These are phyloP conservation scores for Agrypnia vestita DNA, from an alignment of 1,140 invertebrate species.

Conservation along the genomic window DNA sequence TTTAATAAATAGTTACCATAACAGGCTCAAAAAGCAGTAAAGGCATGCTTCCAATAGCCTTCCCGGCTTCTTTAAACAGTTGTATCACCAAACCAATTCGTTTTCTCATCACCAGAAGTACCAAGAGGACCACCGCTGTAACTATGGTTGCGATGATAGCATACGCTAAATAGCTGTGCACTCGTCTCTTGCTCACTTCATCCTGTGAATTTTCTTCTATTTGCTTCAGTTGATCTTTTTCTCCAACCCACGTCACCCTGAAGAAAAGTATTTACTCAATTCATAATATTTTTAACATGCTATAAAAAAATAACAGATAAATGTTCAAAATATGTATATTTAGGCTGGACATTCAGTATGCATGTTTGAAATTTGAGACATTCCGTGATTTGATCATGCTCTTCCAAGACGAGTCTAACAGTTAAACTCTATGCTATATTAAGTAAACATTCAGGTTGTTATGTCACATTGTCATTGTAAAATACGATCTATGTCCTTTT, in stretches of 20 bases:
- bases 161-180: constrained; percentile 70
- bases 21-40: constrained; percentile 84
- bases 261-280: not conserved
- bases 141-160: constrained; percentile 78
- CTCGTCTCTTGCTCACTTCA: constrained; percentile 62
- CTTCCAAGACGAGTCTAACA: no score
- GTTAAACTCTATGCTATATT: no score
- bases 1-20: constrained; percentile 70
- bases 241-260: constrained; percentile 66
- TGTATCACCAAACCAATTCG: constrained; percentile 80
- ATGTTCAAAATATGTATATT: no score
- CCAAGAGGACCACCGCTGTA: constrained; percentile 77
- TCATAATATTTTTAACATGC: no score
- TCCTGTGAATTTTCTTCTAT: constrained; percentile 58
- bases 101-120: constrained; percentile 83
- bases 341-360: no score
- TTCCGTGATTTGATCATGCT: no score
- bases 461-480: no score
- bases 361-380: no score
- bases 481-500: no score
- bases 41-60: constrained; percentile 82
- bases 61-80: constrained; percentile 85
- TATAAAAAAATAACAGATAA: no score
- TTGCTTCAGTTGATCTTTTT: constrained; percentile 60
- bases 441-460: no score